Evolutionary conservation across 92 coral and sea anemone species (phyloP).

Genomic region (Palythoa grandiflora): DNA sequence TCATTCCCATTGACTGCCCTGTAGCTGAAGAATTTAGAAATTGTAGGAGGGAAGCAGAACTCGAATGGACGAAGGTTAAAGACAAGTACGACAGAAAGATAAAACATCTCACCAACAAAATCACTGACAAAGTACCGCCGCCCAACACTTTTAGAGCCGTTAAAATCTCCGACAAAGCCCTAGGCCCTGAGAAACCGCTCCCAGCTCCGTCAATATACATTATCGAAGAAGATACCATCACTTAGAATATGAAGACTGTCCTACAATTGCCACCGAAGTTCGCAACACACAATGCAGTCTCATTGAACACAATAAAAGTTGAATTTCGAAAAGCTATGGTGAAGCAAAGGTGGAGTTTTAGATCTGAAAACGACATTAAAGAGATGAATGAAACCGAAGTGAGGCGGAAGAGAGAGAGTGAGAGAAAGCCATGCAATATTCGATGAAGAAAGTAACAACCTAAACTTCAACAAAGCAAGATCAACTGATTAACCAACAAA

Average conservation of each 20-base stretch:
- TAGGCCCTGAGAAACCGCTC: not conserved
- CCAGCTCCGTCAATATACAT: not conserved
- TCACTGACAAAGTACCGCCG: not conserved
- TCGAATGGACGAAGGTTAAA: not conserved
- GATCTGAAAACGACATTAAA: not conserved
- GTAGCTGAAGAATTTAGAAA: conserved; percentile 10
- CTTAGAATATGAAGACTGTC: not conserved
- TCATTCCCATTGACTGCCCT: conserved; percentile 9
- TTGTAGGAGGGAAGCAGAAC: conserved; percentile 9
- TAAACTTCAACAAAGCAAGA: conserved; percentile 9
- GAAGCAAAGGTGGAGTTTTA: not conserved
- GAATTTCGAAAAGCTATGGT: not conserved
- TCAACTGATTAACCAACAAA: conserved; percentile 2
- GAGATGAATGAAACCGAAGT: not conserved
- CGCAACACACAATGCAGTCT: not conserved
- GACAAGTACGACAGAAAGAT: conserved; percentile 4
- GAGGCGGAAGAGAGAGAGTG: not conserved
- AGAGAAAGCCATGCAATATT: not conserved
- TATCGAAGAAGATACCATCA: not conserved
- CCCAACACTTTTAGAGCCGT: not conserved
- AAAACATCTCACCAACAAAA: conserved; percentile 15
- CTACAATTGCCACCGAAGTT: not conserved
- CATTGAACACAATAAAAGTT: not conserved
- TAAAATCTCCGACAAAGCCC: conserved; percentile 16
- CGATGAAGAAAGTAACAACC: not conserved